A percentile compares a stretch with the other conserved stretches of the same genome.
Evolutionary conservation across 2,113 vertebrate species (phyloP).

Genomic region (Daboia siamensis): DNA sequence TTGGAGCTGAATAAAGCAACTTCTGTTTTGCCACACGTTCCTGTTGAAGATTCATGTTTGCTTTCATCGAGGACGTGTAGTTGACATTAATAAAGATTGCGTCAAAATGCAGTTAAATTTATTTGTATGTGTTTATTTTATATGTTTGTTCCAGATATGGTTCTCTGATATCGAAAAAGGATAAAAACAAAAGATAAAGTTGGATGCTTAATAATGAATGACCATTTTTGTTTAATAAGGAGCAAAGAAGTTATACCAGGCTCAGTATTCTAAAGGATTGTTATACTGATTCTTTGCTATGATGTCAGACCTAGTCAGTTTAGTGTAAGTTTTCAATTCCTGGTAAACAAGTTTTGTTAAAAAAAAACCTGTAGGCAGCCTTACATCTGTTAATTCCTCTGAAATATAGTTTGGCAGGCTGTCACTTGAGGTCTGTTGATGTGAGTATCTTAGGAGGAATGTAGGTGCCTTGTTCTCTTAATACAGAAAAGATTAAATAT

Average conservation of each 20-base stretch:
- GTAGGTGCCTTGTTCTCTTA: neutral
- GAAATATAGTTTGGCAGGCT: neutral
- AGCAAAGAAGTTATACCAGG: neutral
- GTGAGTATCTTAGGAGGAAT: neutral
- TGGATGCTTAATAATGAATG: neutral
- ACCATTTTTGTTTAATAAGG: neutral
- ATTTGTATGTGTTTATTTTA: neutral
- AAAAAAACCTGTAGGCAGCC: neutral
- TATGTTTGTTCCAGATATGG: neutral
- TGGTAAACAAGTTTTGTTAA: neutral
- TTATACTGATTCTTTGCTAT: neutral
- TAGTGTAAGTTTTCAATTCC: neutral
- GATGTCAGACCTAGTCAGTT: neutral
- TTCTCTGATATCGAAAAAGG: neutral
- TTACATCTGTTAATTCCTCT: neutral
- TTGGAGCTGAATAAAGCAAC: no score
- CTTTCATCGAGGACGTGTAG: no score
- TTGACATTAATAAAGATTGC: neutral
- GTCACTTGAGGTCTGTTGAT: neutral
- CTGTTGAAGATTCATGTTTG: no score
- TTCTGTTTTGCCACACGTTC: no score
- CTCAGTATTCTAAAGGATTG: neutral
- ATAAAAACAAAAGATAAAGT: neutral
- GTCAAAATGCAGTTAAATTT: neutral
- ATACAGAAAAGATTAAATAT: neutral